These are phyloP conservation scores for Rhea pennata DNA, from an alignment of 2,113 vertebrate genomes.

Conservation along the genomic window DNA sequence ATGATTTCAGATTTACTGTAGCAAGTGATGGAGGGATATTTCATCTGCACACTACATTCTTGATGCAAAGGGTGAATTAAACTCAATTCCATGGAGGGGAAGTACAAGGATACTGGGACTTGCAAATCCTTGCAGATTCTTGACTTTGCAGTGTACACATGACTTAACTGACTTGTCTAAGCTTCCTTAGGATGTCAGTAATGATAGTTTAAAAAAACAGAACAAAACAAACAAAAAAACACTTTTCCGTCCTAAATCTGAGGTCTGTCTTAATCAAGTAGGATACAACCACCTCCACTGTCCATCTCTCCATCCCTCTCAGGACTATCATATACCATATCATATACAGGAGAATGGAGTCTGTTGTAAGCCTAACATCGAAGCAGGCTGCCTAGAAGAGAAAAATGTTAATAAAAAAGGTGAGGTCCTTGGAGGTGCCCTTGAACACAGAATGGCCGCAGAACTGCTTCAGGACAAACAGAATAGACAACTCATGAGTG, in stretches of 20 bases:
- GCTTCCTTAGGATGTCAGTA: neutral
- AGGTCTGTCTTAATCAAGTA: neutral
- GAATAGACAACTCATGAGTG: neutral
- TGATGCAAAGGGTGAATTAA: neutral
- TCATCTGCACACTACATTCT: neutral
- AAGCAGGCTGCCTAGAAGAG: neutral
- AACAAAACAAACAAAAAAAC: too few relatives aligned
- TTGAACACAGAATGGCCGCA: neutral
- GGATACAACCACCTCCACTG: accelerated
- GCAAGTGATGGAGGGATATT: neutral
- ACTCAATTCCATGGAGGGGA: neutral
- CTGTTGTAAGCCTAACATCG: neutral
- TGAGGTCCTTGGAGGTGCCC: neutral
- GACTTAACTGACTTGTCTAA: neutral
- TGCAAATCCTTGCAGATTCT: neutral
- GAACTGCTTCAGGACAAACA: neutral
- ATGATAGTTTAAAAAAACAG: neutral
- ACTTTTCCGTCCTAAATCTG: neutral
- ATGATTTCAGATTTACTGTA: neutral
- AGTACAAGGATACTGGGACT: neutral
- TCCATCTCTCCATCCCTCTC: neutral
- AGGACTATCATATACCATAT: neutral
- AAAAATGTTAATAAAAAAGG: neutral
- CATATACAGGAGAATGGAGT: neutral
- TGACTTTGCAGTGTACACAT: neutral